These are phyloP conservation scores for Serripes groenlandicus DNA, from an alignment of 2,888 invertebrate genomes.

Conservation along the genomic window DNA sequence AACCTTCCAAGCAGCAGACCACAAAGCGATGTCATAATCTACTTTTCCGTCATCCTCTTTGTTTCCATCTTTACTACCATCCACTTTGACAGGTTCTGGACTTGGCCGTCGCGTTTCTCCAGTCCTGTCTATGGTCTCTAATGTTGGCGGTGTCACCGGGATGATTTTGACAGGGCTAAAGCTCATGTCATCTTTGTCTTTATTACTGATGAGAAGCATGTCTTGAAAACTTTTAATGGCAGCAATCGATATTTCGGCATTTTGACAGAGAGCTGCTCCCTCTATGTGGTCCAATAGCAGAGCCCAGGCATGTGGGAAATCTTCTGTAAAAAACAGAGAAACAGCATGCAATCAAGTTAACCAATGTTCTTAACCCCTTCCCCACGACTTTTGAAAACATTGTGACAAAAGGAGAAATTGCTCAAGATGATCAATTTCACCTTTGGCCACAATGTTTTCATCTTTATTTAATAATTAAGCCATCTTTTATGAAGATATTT, in stretches of 20 bases:
- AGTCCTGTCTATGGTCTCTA: conserved; percentile 78
- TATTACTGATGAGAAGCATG: conserved; percentile 89
- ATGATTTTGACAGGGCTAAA: conserved; percentile 58
- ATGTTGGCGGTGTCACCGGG: conserved; percentile 71
- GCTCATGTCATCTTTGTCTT: conserved; percentile 73
- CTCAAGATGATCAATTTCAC: no score
- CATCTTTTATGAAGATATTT: no score
- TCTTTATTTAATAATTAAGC: no score
- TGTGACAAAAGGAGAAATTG: no score
- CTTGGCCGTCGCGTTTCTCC: conserved; percentile 53
- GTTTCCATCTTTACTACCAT: conserved; percentile 27
- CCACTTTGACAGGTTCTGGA: not conserved
- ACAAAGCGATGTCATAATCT: conserved; percentile 83
- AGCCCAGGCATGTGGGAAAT: conserved; percentile 97
- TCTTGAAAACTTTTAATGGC: conserved; percentile 99
- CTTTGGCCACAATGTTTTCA: no score
- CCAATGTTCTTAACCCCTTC: no score
- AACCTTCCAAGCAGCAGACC: conserved; percentile 86
- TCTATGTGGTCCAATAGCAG: conserved; percentile 95
- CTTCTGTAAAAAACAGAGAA: conserved; percentile 88
- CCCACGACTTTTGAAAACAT: no score
- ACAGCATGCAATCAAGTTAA: not conserved
- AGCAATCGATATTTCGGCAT: conserved; percentile 96
- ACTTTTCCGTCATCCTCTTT: conserved; percentile 53
- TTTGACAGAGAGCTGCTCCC: conserved; percentile 92